A percentile compares a stretch with the other conserved stretches of the same genome.
These are phyloP conservation scores for Ganaspis brasiliensis DNA, from an alignment of 2,888 invertebrate genomes.

Conservation along the genomic window DNA sequence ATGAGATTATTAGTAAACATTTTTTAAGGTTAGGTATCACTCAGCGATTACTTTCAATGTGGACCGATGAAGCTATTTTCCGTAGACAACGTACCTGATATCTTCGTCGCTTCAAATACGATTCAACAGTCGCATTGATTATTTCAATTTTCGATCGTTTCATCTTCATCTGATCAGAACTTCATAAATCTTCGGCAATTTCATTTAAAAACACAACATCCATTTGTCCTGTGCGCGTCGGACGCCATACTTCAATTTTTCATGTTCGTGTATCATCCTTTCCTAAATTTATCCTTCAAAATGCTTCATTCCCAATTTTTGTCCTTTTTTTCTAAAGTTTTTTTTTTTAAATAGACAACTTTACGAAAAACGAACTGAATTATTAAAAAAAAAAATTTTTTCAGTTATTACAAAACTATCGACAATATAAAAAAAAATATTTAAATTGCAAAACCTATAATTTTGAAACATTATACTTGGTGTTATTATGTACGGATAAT, in stretches of 20 bases:
- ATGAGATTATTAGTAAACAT: slow-evolving; percentile 68
- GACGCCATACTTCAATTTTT: slow-evolving; percentile 65
- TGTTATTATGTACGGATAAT: too few species aligned
- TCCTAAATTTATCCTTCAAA: too few species aligned
- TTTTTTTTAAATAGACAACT: too few species aligned
- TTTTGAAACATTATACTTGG: too few species aligned
- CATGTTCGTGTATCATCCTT: too few species aligned
- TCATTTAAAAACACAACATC: slow-evolving; percentile 61
- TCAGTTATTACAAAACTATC: too few species aligned
- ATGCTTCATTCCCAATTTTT: too few species aligned
- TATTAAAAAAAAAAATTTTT: too few species aligned
- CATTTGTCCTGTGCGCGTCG: slow-evolving; percentile 64
- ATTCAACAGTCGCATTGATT: slow-evolving; percentile 85
- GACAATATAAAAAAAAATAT: too few species aligned
- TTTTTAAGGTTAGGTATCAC: slow-evolving; percentile 67
- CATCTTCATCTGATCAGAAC: slow-evolving; percentile 78
- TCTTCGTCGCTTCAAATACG: slow-evolving; percentile 87
- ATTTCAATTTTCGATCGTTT: slow-evolving; percentile 86
- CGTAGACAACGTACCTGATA: slow-evolving; percentile 82
- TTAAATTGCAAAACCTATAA: too few species aligned
- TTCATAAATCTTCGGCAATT: slow-evolving; percentile 61
- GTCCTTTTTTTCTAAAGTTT: too few species aligned
- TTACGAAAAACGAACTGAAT: too few species aligned
- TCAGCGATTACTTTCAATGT: slow-evolving; percentile 15
- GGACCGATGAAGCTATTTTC: not conserved